These are phyloP conservation scores for Euzophera pinguis DNA, from an alignment of 2,888 invertebrate genomes.

Conservation along the genomic window DNA sequence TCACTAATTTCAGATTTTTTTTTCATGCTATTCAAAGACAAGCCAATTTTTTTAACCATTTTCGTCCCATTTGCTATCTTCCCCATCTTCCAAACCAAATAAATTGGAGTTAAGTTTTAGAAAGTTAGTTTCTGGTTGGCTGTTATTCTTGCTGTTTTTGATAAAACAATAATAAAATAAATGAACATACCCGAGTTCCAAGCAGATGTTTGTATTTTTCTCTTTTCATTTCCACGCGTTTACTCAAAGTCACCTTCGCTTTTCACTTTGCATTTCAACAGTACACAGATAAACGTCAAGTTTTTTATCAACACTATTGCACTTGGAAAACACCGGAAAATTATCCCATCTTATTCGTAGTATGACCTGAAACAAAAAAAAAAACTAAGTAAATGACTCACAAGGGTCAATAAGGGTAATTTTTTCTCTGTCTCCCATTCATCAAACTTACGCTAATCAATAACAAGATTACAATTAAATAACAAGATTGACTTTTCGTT, in stretches of 20 bases:
- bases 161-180: neutral
- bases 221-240: constrained; percentile 74
- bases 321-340: constrained; percentile 32
- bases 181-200: constrained; percentile 46
- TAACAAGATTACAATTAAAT: too few species aligned
- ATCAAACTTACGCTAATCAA: too few species aligned
- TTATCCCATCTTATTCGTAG: constrained; percentile 33
- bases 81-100: too few species aligned
- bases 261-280: constrained; percentile 62
- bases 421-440: neutral
- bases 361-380: constrained; percentile 43
- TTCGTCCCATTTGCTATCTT: too few species aligned
- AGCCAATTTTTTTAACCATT: too few species aligned
- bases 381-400: too few species aligned
- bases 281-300: constrained; percentile 26
- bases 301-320: constrained; percentile 43
- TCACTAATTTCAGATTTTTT: too few species aligned
- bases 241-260: constrained; percentile 37
- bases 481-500: too few species aligned
- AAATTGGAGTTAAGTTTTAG: too few species aligned
- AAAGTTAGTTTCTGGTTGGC: too few species aligned
- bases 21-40: too few species aligned
- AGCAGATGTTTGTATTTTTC: constrained; percentile 70
- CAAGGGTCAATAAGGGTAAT: too few species aligned
- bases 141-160: neutral